Evolutionary conservation across 1,140 invertebrate genomes (phyloP).

Genomic region (Conus betulinus): DNA sequence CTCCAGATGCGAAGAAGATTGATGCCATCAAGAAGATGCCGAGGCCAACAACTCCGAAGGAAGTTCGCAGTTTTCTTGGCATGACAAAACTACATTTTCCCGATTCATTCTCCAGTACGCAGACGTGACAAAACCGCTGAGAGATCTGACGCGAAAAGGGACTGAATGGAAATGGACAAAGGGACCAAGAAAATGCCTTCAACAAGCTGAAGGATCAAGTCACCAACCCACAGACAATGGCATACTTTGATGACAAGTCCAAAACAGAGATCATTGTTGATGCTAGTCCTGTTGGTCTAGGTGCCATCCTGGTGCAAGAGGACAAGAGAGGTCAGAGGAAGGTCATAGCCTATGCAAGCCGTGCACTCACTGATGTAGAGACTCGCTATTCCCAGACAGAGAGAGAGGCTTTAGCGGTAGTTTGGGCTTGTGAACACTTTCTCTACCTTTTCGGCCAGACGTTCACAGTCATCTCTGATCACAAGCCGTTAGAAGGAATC

Average conservation of each 20-base stretch:
- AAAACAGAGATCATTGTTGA: constrained; percentile 5
- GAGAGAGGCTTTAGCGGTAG: neutral
- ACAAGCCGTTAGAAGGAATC: too few species aligned
- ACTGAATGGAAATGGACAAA: neutral
- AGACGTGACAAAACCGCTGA: neutral
- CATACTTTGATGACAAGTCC: neutral
- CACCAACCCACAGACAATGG: neutral
- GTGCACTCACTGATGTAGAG: constrained; percentile 21
- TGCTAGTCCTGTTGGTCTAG: constrained; percentile 5
- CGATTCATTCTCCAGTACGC: neutral
- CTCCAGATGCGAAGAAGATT: neutral
- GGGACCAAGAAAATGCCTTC: neutral
- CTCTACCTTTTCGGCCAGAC: neutral
- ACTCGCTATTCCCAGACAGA: constrained; percentile 19
- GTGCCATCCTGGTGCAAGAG: neutral
- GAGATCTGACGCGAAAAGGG: neutral
- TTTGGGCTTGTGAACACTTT: neutral
- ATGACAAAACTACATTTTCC: constrained; percentile 2
- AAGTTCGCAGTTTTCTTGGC: constrained; percentile 12
- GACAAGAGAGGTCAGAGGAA: neutral
- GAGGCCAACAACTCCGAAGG: neutral
- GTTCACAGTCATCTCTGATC: neutral
- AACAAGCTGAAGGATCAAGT: neutral
- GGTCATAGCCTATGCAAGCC: neutral
- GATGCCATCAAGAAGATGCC: neutral